Evolutionary conservation across 2,113 vertebrate species (phyloP).

Genomic region (Xiphias gladius): DNA sequence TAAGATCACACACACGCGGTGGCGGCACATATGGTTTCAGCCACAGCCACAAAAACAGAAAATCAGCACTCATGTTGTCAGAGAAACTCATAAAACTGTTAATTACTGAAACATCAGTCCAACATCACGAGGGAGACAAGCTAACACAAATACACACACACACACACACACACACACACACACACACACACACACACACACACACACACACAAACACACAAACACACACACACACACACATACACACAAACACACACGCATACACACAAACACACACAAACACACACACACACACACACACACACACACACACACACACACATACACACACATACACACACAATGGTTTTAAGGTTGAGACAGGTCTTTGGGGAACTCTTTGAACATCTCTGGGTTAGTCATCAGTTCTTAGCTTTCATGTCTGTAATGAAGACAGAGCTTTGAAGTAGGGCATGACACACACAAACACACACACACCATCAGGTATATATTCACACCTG

Average conservation of each 20-base stretch:
- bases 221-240: too few species aligned
- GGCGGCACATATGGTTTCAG: slow-evolving; percentile 25
- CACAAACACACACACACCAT: neutral
- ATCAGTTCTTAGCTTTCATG: slow-evolving; percentile 59
- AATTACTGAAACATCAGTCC: slow-evolving; percentile 2
- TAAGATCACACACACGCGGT: slow-evolving; percentile 59
- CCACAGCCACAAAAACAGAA: slow-evolving; percentile 34
- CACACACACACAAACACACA: neutral
- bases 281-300: too few species aligned
- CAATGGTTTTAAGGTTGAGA: slow-evolving; percentile 40
- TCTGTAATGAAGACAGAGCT: slow-evolving; percentile 44
- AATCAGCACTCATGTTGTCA: neutral
- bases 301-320: neutral
- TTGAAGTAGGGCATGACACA: slow-evolving; percentile 46
- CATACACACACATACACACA: slow-evolving; percentile 12
- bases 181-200: neutral
- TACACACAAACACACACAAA: slow-evolving; percentile 11
- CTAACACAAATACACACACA: neutral
- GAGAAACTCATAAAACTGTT: slow-evolving; percentile 31
- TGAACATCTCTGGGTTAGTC: slow-evolving; percentile 50
- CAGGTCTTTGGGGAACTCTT: slow-evolving; percentile 40
- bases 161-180: too few species aligned
- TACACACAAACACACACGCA: neutral
- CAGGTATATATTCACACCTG: slow-evolving; percentile 5
- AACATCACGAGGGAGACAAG: neutral